Conservation (phyloP, 2,888 invertebrate genomes). For the Agrotis puta region DNA sequence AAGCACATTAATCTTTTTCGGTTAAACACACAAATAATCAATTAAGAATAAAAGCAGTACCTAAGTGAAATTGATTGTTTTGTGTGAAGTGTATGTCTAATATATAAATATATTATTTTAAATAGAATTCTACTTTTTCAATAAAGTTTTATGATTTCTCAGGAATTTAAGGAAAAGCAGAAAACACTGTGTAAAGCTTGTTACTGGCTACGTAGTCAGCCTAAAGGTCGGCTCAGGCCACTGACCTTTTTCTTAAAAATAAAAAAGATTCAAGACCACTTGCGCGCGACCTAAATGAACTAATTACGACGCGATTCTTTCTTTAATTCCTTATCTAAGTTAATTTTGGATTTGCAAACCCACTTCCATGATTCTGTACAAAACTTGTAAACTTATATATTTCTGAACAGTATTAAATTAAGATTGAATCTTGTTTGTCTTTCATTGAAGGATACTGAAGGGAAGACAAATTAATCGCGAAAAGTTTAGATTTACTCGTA, state of each 20-base stretch:
- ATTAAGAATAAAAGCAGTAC: background rate
- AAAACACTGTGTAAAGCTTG: constrained; percentile 6
- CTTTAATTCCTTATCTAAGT: constrained; percentile 25
- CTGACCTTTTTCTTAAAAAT: constrained; percentile 39
- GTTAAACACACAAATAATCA: background rate
- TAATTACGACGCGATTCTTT: constrained; percentile 38
- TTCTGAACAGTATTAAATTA: constrained; percentile 19
- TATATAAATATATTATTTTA: background rate
- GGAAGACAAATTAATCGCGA: constrained; percentile 34
- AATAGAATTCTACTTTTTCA: background rate
- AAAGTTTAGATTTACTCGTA: constrained; percentile 29
- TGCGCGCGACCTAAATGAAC: constrained; percentile 28
- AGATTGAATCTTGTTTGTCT: constrained; percentile 33
- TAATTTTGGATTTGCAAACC: constrained; percentile 13
- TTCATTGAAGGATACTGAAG: constrained; percentile 31
- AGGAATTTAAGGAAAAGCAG: constrained; percentile 12
- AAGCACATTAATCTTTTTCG: constrained; percentile 2
- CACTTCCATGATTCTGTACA: constrained; percentile 2
- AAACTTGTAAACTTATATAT: constrained; percentile 19
- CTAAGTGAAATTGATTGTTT: constrained; percentile 2
- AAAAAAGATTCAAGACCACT: constrained; percentile 21
- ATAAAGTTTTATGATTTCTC: constrained; percentile 1
- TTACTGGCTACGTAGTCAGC: constrained; percentile 24
- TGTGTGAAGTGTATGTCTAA: too few relatives aligned
- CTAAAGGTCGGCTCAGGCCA: constrained; percentile 19